Evolutionary conservation across 1,140 invertebrate species (phyloP).

Genomic region (Leguminivora glycinivorella): DNA sequence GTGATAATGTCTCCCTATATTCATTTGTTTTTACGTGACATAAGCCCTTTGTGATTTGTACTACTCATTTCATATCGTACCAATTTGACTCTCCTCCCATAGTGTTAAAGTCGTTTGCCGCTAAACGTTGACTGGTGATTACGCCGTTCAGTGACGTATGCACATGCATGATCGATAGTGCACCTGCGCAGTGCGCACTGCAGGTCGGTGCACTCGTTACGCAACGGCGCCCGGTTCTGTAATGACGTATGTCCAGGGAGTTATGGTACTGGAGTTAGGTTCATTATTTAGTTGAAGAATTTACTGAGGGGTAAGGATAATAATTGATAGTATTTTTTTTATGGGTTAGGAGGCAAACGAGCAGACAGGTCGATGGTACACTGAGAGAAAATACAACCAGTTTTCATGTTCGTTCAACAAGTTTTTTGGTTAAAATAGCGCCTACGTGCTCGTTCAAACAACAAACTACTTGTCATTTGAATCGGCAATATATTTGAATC

Average conservation of each 20-base stretch:
- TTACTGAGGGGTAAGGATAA: too few species aligned
- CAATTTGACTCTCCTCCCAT: not conserved
- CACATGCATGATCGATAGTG: slow-evolving; percentile 57
- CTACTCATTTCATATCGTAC: not conserved
- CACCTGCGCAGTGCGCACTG: slow-evolving; percentile 54
- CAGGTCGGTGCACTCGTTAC: slow-evolving; percentile 58
- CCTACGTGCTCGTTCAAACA: too few species aligned
- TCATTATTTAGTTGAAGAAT: not conserved
- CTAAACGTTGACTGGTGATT: not conserved
- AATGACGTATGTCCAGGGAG: not conserved
- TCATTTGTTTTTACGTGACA: not conserved
- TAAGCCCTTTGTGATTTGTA: not conserved
- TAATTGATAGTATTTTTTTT: too few species aligned
- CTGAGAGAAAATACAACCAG: too few species aligned
- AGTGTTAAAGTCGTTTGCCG: not conserved
- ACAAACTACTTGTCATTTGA: too few species aligned
- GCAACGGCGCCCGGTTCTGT: slow-evolving; percentile 40
- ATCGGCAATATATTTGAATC: too few species aligned
- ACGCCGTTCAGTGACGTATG: not conserved
- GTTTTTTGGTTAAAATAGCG: too few species aligned
- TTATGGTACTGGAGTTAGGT: slow-evolving; percentile 6
- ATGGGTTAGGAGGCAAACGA: too few species aligned
- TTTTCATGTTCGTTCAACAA: too few species aligned
- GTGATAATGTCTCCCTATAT: too few species aligned
- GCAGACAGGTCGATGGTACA: too few species aligned